Evolutionary conservation across 1,140 invertebrate species (phyloP), one percentile per base, ranked within the genome.

Genomic region (Trichonephila clavata): DNA sequence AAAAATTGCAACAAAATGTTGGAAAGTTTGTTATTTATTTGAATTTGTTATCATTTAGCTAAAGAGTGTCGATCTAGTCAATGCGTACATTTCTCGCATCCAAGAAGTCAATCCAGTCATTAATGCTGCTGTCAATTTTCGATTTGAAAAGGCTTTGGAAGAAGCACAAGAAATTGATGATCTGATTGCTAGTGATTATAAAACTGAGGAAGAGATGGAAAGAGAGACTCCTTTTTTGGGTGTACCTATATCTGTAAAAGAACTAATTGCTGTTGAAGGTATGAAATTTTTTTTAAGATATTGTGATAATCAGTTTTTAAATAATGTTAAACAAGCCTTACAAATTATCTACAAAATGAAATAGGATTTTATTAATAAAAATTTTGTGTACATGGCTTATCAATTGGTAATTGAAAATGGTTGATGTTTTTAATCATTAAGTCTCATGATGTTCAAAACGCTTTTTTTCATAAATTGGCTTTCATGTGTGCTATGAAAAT

Each of bases 121-220:
- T 24, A 95, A 95, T 95, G 95, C 95, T 61, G 93, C 95, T 61
- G 94, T 95, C 10, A 86, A 93, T 71, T 94, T 94, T 61, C 81
- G 94, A 61, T 95, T 94, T 91, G 88, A 95, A 39, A 84, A 94
- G 8, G 95, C 95, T 18, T 77, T 95, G 27, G 87, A 87, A 81
- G 94, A 95, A 90, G 95, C 95, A 1, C 39, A 93, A 32, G 81
- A 60, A 43, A 92, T 95, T 50, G 95, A 95, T 94, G 83, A 94
- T 43, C 20, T 94, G 14, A 83, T 94, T 65, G 93, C 81, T 20
- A 81, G 63, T 57, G 86, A 71, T 71, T 39, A 60, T 3, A 88
- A 86, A 68, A 91, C 93, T 27, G 94, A 94, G 68, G 91, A 94
- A 68, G 84, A 94, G 86, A 20, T 94, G 84, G 93, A 94, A 65